Conservation (phyloP, 1,140 invertebrate genomes). For the Drosophila repletoides region DNA sequence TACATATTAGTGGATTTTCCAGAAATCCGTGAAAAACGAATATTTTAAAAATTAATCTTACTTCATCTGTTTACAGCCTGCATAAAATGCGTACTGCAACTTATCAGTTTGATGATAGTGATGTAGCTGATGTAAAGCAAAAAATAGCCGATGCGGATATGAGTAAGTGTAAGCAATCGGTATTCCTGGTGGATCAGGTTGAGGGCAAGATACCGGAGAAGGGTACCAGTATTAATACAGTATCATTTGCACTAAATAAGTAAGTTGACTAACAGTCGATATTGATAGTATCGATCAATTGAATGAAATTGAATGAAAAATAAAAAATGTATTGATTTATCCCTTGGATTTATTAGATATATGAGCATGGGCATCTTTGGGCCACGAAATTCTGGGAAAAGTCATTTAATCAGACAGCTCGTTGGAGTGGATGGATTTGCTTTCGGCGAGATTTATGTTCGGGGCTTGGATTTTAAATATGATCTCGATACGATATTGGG, state of each 20-base stretch:
- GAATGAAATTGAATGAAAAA: background rate
- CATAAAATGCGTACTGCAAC: constrained; percentile 51
- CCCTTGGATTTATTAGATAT: constrained; percentile 28
- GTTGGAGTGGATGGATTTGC: constrained; percentile 64
- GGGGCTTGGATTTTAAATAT: constrained; percentile 65
- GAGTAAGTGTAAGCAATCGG: constrained; percentile 56
- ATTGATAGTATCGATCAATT: background rate
- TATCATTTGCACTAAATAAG: constrained; percentile 71
- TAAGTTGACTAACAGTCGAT: constrained; percentile 23
- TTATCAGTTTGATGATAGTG: constrained; percentile 66
- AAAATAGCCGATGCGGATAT: constrained; percentile 63
- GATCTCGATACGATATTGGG: constrained; percentile 51
- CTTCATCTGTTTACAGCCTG: constrained; percentile 26
- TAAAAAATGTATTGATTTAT: background rate
- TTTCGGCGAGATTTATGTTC: constrained; percentile 73
- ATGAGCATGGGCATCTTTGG: constrained; percentile 72
- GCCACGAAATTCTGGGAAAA: constrained; percentile 54
- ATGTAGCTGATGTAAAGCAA: constrained; percentile 69
- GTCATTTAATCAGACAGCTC: constrained; percentile 59
- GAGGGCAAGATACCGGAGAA: constrained; percentile 44
- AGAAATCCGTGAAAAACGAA: no score
- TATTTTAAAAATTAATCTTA: background rate
- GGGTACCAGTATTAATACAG: constrained; percentile 47
- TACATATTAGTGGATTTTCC: no score
- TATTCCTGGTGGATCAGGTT: constrained; percentile 71